A percentile compares a stretch with the other conserved stretches of the same genome.
These are phyloP conservation scores for Eupsilia transversa DNA, from an alignment of 2,888 invertebrate genomes.

Conservation along the genomic window DNA sequence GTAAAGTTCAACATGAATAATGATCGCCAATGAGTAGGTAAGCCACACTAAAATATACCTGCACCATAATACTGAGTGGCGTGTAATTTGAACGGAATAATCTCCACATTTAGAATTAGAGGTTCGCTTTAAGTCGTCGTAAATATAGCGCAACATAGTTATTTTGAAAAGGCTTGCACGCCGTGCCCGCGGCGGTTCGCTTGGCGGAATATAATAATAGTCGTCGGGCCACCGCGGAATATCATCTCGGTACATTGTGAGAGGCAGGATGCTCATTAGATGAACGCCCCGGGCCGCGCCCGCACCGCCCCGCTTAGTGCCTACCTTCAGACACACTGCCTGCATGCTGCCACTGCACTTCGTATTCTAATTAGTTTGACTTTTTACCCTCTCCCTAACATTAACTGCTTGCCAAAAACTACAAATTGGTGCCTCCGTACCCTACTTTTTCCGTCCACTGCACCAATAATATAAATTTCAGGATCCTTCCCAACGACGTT, in stretches of 20 bases:
- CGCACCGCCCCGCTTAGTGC: conserved; percentile 69
- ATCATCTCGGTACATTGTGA: conserved; percentile 89
- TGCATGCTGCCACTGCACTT: conserved; percentile 69
- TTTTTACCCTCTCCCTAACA: conserved; percentile 61
- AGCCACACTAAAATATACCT: conserved; percentile 40
- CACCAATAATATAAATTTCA: conserved; percentile 65
- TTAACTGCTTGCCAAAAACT: conserved; percentile 65
- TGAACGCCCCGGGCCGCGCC: conserved; percentile 83
- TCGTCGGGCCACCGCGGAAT: conserved; percentile 85
- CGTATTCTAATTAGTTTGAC: conserved; percentile 78
- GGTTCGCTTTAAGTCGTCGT: conserved; percentile 75
- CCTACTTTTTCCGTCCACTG: conserved; percentile 60
- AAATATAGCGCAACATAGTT: conserved; percentile 81
- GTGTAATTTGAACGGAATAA: conserved; percentile 62
- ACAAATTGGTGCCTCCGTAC: conserved; percentile 51
- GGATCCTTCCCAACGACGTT: conserved; percentile 61
- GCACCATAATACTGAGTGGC: conserved; percentile 41
- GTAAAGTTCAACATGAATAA: conserved; percentile 29
- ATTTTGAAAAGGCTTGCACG: conserved; percentile 86
- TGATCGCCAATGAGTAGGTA: conserved; percentile 31
- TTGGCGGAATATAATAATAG: conserved; percentile 88
- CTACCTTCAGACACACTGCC: conserved; percentile 73
- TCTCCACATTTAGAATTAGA: conserved; percentile 78
- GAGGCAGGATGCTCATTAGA: conserved; percentile 90
- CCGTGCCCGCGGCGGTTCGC: conserved; percentile 78